Evolutionary conservation across 2,797 vertebrate genomes (phyloP), one percentile per base, ranked within the genome.

Genomic region (Acipenser ruthenus): DNA sequence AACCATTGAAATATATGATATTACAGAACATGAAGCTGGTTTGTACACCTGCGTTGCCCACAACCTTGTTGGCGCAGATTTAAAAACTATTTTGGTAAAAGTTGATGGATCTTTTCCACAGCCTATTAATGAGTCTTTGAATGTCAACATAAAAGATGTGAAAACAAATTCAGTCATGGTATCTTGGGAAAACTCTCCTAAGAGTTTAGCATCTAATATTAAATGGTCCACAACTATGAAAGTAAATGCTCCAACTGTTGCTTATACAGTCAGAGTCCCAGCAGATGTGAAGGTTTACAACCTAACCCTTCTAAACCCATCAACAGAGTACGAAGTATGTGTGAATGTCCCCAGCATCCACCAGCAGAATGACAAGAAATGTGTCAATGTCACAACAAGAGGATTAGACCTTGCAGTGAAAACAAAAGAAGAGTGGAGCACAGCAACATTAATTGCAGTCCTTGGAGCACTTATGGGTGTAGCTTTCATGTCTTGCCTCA

Each of bases 11-110:
- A 95, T 99, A 76, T 93, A 86, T 9, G 87, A 93, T 48, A 76
- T 97, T 74, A 93, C 91, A 1, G 82, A 88, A 72, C 86, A 84
- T 10, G 95, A 99, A 81, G 94, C 93, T 1, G 97, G 97, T 6
- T 78, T 97, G 69, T 98, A 98, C 74, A 99, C 96, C 0, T 99
- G 97, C 51, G 95, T 99, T 68, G 97, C 96, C 58, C 94, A 94
- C 6, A 99, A 99, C 74, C 85, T 98, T 75, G 95, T 99, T 1
- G 97, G 97, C 62, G 95, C 95, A 53, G 96, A 99, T 79, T 86
- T 98, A 12, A 98, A 95, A 85, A 93, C 95, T 1, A 83, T 98
- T 64, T 90, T 92, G 55, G 91, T 99, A 66, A 92, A 92, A 75
- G 96, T 99, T 62, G 91, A 97, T 0, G 93, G 94, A 66, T 93